A percentile compares a stretch with the other conserved stretches of the same genome.
phyloP scores from a whole-genome alignment of 1,140 invertebrate species.

The Drosophila subpulchrella region DNA sequence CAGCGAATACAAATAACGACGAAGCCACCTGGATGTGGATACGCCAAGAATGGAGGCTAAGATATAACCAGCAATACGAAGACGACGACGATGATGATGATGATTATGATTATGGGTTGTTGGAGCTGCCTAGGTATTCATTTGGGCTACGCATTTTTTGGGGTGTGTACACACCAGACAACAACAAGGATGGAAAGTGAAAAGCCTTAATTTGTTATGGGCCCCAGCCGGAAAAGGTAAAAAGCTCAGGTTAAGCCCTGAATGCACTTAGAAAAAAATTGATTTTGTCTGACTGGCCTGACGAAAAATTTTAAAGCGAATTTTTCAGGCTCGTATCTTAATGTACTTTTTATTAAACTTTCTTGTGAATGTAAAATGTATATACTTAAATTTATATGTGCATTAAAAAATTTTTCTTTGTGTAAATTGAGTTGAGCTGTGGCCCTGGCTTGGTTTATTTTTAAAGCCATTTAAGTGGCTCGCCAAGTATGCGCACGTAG shows the following conservation, averaged over 20 bases:
- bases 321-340: too few relatives aligned
- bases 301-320: too few relatives aligned
- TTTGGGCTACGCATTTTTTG: constrained; percentile 66
- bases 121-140: constrained; percentile 72
- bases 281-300: too few relatives aligned
- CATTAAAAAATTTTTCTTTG: neutral
- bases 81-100: constrained; percentile 41
- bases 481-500: constrained; percentile 54
- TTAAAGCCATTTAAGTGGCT: constrained; percentile 77
- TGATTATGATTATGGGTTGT: constrained; percentile 79
- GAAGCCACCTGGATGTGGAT: constrained; percentile 50
- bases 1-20: constrained; percentile 73
- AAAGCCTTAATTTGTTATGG: constrained; percentile 72
- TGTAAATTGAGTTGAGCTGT: neutral
- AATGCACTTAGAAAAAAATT: constrained; percentile 5
- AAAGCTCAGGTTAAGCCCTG: constrained; percentile 27
- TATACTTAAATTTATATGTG: too few relatives aligned
- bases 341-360: too few relatives aligned
- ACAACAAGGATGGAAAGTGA: constrained; percentile 62
- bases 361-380: too few relatives aligned
- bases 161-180: constrained; percentile 62
- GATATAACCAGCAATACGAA: neutral
- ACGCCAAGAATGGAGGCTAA: constrained; percentile 1
- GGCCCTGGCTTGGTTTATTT: constrained; percentile 54
- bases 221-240: constrained; percentile 4